phyloP scores from a whole-genome alignment of 2,113 vertebrate genomes.

The Heterocephalus glaber region DNA sequence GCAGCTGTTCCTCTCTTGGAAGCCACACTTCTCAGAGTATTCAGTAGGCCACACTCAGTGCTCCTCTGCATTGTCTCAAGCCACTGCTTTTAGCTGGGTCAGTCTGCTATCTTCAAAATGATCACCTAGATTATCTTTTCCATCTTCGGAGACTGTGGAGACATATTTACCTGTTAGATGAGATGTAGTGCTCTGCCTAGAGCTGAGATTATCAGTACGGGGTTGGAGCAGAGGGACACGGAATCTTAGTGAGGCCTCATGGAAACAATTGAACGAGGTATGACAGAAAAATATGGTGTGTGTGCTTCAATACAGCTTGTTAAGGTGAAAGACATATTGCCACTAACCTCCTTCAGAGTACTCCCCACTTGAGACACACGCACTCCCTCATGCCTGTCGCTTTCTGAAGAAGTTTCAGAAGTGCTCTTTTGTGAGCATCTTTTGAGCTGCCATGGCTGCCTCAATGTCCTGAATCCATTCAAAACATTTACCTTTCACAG shows the following conservation, averaged over 20 bases:
- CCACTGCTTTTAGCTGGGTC: background rate
- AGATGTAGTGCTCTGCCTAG: background rate
- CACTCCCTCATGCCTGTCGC: background rate
- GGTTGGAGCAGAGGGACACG: background rate
- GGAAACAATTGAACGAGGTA: background rate
- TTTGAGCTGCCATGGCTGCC: background rate
- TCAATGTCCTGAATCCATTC: background rate
- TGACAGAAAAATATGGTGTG: background rate
- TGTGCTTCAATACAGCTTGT: background rate
- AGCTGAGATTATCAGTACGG: background rate
- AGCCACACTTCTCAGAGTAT: background rate
- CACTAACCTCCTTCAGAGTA: background rate
- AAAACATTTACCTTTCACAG: background rate
- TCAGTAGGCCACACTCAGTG: accelerated
- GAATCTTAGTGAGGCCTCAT: background rate
- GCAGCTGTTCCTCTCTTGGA: background rate
- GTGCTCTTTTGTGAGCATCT: background rate
- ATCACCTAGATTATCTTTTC: accelerated
- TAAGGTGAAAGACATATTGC: no score
- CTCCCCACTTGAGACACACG: background rate
- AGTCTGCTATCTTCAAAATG: background rate
- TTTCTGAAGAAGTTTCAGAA: background rate
- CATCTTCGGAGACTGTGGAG: background rate
- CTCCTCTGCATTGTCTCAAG: background rate
- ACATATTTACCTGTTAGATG: no score